These are phyloP conservation scores for Thryonomys swinderianus DNA, from an alignment of 2,113 vertebrate species.

Conservation along the genomic window DNA sequence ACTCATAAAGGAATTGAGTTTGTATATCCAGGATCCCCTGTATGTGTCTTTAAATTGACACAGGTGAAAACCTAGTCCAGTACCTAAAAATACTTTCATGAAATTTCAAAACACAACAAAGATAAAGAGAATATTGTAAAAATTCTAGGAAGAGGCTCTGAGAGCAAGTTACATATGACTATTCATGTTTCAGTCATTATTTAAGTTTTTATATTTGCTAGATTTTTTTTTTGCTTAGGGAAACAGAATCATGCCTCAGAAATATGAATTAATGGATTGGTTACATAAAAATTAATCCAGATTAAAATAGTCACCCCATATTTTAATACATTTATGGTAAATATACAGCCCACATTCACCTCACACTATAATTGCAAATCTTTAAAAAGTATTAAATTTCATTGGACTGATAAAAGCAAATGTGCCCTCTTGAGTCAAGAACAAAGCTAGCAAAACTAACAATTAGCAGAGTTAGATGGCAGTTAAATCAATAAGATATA, in stretches of 20 bases:
- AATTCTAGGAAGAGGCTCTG: neutral
- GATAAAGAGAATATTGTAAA: neutral
- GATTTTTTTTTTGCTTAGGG: neutral
- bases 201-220: neutral
- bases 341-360: neutral
- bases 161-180: neutral
- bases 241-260: neutral
- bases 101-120: neutral
- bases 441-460: slow-evolving; percentile 14
- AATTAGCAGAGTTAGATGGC: neutral
- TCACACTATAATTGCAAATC: slow-evolving; percentile 23
- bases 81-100: neutral
- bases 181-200: neutral
- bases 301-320: neutral
- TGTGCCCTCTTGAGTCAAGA: neutral
- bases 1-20: no score
- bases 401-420: neutral
- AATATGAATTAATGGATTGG: neutral
- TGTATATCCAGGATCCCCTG: no score
- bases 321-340: slow-evolving; percentile 27
- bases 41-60: neutral
- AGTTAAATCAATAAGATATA: neutral
- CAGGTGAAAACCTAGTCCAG: neutral
- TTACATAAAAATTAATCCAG: neutral
- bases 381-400: slow-evolving; percentile 4